Evolutionary conservation across 2,888 invertebrate species (phyloP), one percentile per base, ranked within the genome.

Genomic region (Eilema depressum): DNA sequence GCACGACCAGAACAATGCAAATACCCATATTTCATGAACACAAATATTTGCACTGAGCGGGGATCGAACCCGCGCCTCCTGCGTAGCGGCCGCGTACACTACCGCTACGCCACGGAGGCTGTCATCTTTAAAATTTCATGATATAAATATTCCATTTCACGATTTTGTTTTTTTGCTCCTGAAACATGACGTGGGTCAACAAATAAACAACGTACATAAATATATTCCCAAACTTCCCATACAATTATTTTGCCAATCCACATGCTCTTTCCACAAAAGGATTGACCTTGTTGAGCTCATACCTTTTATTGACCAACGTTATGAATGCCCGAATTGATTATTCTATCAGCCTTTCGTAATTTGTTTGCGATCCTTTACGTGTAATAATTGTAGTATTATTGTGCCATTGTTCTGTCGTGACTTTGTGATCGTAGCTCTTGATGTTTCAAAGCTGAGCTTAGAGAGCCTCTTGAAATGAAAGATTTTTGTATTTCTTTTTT

Each of bases 301-400:
- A 68, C 65, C n/a, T 61, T 30, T 69, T 47, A 70, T 75, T 70
- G 79, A 71, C 61, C 53, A 56, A 30, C 67, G 74, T 68, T 76
- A 80, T 76, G 69, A 76, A 76, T 70, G 70, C 71, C 75, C 57
- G 68, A 74, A 79, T 80, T 79, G 76, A 81, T 81, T 76, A 63
- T 30, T 23, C 37, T 64, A 68, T 74, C 74, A 71, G 70, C 53
- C 78, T 63, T 68, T 71, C 67, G 75, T 74, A 65, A 75, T 79
- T 79, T 67, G 61, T 56, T 20, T 67, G 12, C 10, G 33, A 23
- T 14, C 53, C 53, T 53, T 53, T 53, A 53, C n/a, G 53, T 53
- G 53, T n/a, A 53, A 10, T 53, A n/a, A 53, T 53, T 53, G 53
- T n/a, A 53, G 53, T 53, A 53, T 53, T 53, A 53, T 53, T 53